Percentiles rank a stretch among this genome's conserved stretches.
These are phyloP conservation scores for Bombus impatiens DNA, from an alignment of 1,140 invertebrate genomes.

Conservation along the genomic window DNA sequence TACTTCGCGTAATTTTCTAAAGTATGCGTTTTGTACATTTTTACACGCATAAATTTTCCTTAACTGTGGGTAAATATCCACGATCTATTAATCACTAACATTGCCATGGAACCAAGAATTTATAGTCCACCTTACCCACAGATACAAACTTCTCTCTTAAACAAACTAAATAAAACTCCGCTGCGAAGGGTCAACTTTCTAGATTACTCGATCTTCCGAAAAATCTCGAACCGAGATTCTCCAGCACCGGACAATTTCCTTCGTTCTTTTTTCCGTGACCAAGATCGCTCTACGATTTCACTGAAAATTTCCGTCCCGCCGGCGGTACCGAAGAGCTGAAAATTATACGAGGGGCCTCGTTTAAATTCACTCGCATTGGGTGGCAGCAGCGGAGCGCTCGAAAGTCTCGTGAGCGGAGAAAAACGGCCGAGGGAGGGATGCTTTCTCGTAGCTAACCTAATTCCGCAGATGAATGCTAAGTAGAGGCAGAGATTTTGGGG, in stretches of 20 bases:
- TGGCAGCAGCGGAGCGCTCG: conserved; percentile 33
- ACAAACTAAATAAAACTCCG: not conserved
- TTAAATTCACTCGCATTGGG: conserved; percentile 73
- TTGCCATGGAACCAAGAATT: too few species aligned
- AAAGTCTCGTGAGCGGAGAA: conserved; percentile 68
- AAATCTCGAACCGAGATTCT: not conserved
- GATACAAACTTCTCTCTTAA: not conserved
- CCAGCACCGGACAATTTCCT: not conserved
- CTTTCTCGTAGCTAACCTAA: conserved; percentile 74
- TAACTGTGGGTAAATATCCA: not conserved
- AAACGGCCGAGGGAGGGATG: conserved; percentile 61
- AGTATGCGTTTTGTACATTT: too few species aligned
- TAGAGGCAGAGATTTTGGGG: conserved; percentile 77
- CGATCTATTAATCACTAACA: not conserved
- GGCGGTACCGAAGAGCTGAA: conserved; percentile 6
- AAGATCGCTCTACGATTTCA: not conserved
- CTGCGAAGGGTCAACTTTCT: not conserved
- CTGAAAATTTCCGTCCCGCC: conserved; percentile 2
- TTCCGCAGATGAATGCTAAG: conserved; percentile 79
- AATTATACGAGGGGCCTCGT: conserved; percentile 64
- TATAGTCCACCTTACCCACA: too few species aligned
- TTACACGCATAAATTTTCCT: too few species aligned
- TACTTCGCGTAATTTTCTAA: too few species aligned
- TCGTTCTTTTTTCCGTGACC: too few species aligned
- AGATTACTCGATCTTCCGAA: not conserved